These are phyloP conservation scores for Tipula confusa DNA, from an alignment of 2,888 invertebrate genomes.

Conservation along the genomic window DNA sequence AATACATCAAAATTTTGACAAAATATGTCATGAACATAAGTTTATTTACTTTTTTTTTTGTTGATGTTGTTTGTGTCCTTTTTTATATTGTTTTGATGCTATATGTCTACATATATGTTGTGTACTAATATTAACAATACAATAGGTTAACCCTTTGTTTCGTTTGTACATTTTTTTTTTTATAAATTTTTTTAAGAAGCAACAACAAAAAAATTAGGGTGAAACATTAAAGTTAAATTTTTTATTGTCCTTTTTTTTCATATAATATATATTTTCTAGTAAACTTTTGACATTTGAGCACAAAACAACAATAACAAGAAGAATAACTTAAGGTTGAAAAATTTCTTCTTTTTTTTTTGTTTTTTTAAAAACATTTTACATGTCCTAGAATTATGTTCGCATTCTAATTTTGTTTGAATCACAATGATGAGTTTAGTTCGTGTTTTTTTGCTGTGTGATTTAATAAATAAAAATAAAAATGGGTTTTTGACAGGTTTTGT, in stretches of 20 bases:
- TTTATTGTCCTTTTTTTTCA: conserved; percentile 13
- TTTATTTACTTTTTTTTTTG: background rate
- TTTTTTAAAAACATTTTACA: background rate
- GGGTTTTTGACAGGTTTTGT: background rate
- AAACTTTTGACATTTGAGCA: conserved; percentile 20
- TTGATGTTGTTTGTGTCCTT: background rate
- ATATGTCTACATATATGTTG: background rate
- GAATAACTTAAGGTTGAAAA: conserved; percentile 8
- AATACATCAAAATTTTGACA: conserved; percentile 20
- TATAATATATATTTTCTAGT: background rate
- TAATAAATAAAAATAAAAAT: background rate
- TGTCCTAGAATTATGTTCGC: background rate
- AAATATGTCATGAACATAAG: conserved; percentile 12
- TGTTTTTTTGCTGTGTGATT: background rate
- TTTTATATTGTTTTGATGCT: conserved; percentile 5
- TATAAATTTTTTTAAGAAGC: too few relatives aligned
- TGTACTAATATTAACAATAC: conserved; percentile 4
- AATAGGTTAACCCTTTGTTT: conserved; percentile 25
- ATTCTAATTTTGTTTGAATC: conserved; percentile 20
- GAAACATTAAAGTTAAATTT: background rate
- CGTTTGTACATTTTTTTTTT: background rate
- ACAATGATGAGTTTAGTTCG: background rate
- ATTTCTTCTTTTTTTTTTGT: too few relatives aligned
- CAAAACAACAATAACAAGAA: background rate
- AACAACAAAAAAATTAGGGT: background rate